Evolutionary conservation across 1,140 invertebrate genomes (phyloP).

Genomic region (Acromyrmex heyeri): DNA sequence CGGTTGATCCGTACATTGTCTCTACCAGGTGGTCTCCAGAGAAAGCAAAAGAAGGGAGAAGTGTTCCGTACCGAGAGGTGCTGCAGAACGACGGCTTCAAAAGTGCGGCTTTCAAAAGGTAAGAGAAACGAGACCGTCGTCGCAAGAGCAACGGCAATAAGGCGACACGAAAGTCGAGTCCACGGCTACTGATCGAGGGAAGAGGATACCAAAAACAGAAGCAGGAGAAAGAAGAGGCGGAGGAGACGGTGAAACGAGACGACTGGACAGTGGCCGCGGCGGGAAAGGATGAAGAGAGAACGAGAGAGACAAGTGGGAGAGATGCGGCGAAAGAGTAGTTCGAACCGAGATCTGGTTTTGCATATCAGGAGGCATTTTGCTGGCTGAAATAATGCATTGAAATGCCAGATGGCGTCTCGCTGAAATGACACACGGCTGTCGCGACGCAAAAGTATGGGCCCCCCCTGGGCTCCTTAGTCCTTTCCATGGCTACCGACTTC

Average conservation of each 20-base stretch:
- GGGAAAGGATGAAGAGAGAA: conserved; percentile 15
- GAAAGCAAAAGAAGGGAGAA: conserved; percentile 35
- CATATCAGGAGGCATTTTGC: conserved; percentile 84
- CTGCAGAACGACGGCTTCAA: background rate
- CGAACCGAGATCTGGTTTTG: conserved; percentile 79
- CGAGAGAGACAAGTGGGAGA: conserved; percentile 35
- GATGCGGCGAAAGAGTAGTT: conserved; percentile 55
- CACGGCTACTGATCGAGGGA: conserved; percentile 59
- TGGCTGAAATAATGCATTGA: conserved; percentile 85
- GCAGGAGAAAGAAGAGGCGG: conserved; percentile 21
- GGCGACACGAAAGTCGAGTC: conserved; percentile 50
- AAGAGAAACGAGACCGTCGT: conserved; percentile 53
- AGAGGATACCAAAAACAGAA: conserved; percentile 46
- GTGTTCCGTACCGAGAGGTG: conserved; percentile 8
- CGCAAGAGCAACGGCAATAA: conserved; percentile 59
- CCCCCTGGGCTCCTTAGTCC: conserved; percentile 15
- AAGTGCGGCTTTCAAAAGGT: conserved; percentile 26
- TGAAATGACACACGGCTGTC: conserved; percentile 85
- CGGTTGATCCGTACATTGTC: conserved; percentile 23
- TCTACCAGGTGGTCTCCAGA: conserved; percentile 62
- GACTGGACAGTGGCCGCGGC: background rate
- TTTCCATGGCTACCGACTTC: conserved; percentile 58
- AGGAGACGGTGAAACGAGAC: conserved; percentile 36
- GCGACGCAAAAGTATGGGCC: conserved; percentile 77
- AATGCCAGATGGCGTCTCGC: conserved; percentile 83